Conservation (phyloP, 1,140 invertebrate genomes). For the Hermatobates lingyangjiaoensis region DNA sequence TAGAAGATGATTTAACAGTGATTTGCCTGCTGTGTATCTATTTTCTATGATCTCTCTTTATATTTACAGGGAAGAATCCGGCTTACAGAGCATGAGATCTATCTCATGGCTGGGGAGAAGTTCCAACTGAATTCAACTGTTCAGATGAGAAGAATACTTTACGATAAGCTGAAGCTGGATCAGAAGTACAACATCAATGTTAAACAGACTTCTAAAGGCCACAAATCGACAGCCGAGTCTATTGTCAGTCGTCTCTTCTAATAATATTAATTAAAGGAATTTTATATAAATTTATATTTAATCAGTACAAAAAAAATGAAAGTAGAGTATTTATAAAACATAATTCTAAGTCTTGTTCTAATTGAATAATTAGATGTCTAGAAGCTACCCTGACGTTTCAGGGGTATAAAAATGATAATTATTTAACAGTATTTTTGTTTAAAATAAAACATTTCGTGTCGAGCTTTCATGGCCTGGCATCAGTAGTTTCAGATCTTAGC, state of each 20-base stretch:
- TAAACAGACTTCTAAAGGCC: constrained; percentile 25
- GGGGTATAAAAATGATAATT: no score
- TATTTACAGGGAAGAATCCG: constrained; percentile 23
- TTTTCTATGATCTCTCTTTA: constrained; percentile 3
- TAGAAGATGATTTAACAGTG: neutral
- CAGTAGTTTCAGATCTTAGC: no score
- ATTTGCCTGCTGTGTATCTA: neutral
- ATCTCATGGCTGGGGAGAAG: constrained; percentile 25
- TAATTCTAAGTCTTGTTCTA: constrained; percentile 8
- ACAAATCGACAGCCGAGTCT: constrained; percentile 34
- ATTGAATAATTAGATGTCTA: no score
- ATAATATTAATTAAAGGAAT: no score
- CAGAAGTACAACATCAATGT: constrained; percentile 24
- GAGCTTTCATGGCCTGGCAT: no score
- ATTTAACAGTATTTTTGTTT: no score
- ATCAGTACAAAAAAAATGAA: neutral
- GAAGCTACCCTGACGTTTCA: no score
- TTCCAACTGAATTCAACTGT: constrained; percentile 31
- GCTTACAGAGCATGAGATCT: constrained; percentile 25
- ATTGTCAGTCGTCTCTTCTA: constrained; percentile 26
- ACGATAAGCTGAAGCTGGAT: constrained; percentile 33
- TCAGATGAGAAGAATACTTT: constrained; percentile 32
- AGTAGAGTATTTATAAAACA: neutral
- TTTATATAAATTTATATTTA: no score
- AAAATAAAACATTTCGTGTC: no score